These are phyloP conservation scores for Calidris pugnax DNA, from an alignment of 2,113 vertebrate genomes.

Conservation along the genomic window DNA sequence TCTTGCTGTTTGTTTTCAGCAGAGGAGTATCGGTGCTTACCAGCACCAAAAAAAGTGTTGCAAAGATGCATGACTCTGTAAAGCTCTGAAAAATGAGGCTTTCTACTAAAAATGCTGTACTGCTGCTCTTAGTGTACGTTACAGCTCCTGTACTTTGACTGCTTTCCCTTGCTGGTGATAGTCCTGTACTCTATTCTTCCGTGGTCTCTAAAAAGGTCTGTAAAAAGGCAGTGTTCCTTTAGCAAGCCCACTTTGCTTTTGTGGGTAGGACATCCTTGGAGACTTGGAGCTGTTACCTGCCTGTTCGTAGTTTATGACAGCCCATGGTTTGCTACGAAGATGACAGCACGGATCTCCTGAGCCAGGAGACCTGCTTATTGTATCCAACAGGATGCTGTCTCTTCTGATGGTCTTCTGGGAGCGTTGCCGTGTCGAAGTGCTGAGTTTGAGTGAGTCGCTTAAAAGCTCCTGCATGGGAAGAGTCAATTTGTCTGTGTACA, in stretches of 20 bases:
- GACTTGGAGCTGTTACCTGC: neutral
- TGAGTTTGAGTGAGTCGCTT: neutral
- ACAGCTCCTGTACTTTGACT: neutral
- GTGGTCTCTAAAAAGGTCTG: neutral
- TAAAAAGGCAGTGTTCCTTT: neutral
- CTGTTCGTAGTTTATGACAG: neutral
- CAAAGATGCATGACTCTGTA: neutral
- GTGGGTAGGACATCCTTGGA: neutral
- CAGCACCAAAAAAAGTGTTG: neutral
- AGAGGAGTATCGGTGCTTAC: neutral
- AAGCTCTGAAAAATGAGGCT: neutral
- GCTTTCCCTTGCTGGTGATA: neutral
- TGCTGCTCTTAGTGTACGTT: neutral
- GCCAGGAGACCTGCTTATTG: neutral
- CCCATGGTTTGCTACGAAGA: neutral
- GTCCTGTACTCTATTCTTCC: neutral
- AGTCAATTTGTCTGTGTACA: neutral
- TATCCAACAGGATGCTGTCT: neutral
- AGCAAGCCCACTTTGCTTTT: neutral
- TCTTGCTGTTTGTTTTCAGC: neutral
- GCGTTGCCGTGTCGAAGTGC: fast-evolving
- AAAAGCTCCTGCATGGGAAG: neutral
- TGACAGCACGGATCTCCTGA: neutral
- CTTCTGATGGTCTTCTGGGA: neutral
- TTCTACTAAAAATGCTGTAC: neutral